Conservation (phyloP, 2,797 vertebrate genomes). For the Sebastes hubbsi region DNA sequence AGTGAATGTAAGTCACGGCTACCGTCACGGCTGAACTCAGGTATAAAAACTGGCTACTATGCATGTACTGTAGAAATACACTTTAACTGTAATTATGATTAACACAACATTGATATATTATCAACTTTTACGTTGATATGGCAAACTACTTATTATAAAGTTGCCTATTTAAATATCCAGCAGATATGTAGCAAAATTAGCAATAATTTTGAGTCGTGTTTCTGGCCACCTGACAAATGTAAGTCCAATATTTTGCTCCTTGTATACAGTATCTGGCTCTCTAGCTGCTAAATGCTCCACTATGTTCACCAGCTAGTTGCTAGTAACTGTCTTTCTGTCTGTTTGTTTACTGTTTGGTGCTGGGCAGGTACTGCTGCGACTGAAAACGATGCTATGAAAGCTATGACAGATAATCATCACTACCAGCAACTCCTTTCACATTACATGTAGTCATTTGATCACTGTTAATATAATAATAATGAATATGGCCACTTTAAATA, state of each 20-base stretch:
- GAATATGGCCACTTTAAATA: conserved; percentile 10
- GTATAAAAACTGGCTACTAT: not conserved
- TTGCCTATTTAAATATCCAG: not conserved
- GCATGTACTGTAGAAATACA: not conserved
- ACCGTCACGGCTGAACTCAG: not conserved
- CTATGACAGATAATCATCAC: not conserved
- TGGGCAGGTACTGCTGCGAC: too few species aligned
- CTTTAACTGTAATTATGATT: not conserved
- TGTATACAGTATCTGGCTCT: not conserved
- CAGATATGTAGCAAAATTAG: not conserved
- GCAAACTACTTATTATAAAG: not conserved
- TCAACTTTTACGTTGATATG: conserved; percentile 1
- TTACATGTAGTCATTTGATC: conserved; percentile 8
- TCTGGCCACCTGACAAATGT: not conserved
- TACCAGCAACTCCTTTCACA: not conserved
- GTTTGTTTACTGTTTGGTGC: too few species aligned
- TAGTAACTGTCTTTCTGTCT: not conserved
- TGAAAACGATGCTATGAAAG: too few species aligned
- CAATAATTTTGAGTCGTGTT: too few species aligned
- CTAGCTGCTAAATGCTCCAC: conserved; percentile 8
- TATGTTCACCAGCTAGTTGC: not conserved
- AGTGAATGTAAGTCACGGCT: not conserved
- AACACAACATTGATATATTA: conserved; percentile 4
- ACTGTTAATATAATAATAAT: not conserved
- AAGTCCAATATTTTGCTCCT: not conserved